Base-by-base conservation (phyloP, 2,797 vertebrate genomes). In the Semotilus atromaculatus region DNA sequence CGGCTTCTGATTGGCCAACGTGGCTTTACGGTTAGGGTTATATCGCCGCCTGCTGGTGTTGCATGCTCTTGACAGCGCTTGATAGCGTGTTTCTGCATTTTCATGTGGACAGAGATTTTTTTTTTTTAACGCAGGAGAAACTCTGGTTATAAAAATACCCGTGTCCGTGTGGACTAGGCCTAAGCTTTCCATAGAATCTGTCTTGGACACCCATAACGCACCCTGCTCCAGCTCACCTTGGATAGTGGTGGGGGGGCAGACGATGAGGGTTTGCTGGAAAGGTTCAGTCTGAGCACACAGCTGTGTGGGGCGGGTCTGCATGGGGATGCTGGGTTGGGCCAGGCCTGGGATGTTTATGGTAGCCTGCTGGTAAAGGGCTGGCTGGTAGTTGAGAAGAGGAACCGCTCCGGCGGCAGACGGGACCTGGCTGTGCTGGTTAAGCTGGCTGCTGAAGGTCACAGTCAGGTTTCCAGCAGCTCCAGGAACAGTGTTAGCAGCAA, bases 191-290 rank as follows among this genome's bases (percentile, higher is more conserved):
- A 29, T 62, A 16, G 13, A 31, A 1, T 31, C 29, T 64, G 14
- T 6, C 60, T 18, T 16, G 16, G 14, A 64, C 6, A 16, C 29
- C 62, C 60, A 67, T 16, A 67, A 48, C 10, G 77, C 43, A 19
- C 8, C 29, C 45, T 38, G 48, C 45, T 70, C 48, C 21, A 67
- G 19, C 60, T 85, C 16, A 86, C 60, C 75, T 82, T 82, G 51
- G 26, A 77, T 97, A 90, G 97, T 95, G 75, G 94, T 93, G 87
- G 98, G 96, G 70, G 98, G 98, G 91, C 98, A 99, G 67, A 99
- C 98, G 51, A 99, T 99, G 91, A 99, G 98, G 0, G 98, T 99
- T 91, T 99, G 98, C 89, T 99, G 98, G 94, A 98, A 99, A n/a
- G 98, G 98, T 88, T 99, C 98, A 1, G 97, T 94, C 91, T 98